These are phyloP conservation scores for Naja naja DNA, from an alignment of 2,113 vertebrate genomes.

Conservation along the genomic window DNA sequence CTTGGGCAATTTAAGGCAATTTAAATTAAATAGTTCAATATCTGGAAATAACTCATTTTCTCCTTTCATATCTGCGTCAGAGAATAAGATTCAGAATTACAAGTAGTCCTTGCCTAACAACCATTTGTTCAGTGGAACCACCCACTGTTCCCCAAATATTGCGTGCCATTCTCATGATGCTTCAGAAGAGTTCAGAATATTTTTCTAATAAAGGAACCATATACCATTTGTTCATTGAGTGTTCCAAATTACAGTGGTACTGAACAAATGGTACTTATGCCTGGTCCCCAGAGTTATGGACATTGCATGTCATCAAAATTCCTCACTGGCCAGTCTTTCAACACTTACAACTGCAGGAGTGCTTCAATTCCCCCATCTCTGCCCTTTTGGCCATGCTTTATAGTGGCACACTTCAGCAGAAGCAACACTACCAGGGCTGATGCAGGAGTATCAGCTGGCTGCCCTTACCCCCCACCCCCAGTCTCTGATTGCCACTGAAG, in stretches of 20 bases:
- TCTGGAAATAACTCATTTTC: not conserved
- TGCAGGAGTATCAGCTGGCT: not conserved
- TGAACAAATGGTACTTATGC: not conserved
- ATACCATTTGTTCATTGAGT: not conserved
- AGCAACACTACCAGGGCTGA: not conserved
- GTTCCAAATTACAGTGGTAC: not conserved
- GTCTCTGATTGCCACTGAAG: not conserved
- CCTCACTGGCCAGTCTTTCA: not conserved
- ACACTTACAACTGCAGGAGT: not conserved
- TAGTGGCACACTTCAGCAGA: not conserved
- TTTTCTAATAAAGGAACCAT: not conserved
- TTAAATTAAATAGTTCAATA: not conserved
- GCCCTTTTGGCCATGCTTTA: not conserved
- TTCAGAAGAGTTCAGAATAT: not conserved
- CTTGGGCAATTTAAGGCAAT: not conserved
- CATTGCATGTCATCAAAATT: not conserved
- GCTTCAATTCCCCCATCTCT: not conserved
- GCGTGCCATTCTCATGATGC: not conserved
- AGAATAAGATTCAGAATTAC: not conserved
- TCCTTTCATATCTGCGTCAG: not conserved
- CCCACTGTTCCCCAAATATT: not conserved
- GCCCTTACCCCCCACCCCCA: too few relatives aligned
- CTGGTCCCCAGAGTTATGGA: not conserved
- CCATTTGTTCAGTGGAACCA: not conserved
- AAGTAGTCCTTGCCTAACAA: not conserved